Evolutionary conservation across 1,140 invertebrate genomes (phyloP), one percentile per base, ranked within the genome.

Genomic region (Coelopa frigida): DNA sequence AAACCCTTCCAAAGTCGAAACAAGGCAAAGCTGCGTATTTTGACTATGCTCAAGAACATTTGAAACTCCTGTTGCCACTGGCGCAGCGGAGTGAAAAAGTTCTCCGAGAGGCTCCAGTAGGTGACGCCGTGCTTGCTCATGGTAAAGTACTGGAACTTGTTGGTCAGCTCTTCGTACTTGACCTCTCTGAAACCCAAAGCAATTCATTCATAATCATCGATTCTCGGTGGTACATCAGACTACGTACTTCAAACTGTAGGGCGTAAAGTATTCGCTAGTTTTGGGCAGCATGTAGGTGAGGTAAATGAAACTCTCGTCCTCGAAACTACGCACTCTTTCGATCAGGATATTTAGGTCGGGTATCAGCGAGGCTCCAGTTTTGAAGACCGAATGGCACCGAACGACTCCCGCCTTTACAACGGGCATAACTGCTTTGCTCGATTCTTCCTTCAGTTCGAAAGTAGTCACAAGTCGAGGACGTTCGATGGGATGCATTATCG

Each of bases 1-100:
- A 90, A 89, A 0, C 83, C 79, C 68, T 89, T 90, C 87, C 87
- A 90, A 39, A 80, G 76, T 10, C 83, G 76, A 60, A 84, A 90
- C 18, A 79, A 63, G 15, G 72, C 70, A 64, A 91, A 90, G 18
- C 80, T 78, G 48, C 77, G 81, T 32, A 89, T 84, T 57, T 81
- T 72, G 31, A 78, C 78, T 4, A 87, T 65, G 54, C 79, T 73
- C 18, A 79, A 72, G 54, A 83, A 86, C 55, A 77, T 76, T 11
- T 75, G 73, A 51, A 84, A 87, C 56, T 86, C 82, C 50, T 75
- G 73, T 61, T 84, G 79, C 84, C 83, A 87, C 46, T 76, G 72
- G 20, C 76, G 70, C 8, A 86, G 68, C 14, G 80, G 74, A 0
- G 82, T 85, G 53, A 84, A 86, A 6, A 75, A 76, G 60, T 81